Evolutionary conservation across 1,140 invertebrate genomes (phyloP), one percentile per base, ranked within the genome.

Genomic region (Drosophila teissieri): DNA sequence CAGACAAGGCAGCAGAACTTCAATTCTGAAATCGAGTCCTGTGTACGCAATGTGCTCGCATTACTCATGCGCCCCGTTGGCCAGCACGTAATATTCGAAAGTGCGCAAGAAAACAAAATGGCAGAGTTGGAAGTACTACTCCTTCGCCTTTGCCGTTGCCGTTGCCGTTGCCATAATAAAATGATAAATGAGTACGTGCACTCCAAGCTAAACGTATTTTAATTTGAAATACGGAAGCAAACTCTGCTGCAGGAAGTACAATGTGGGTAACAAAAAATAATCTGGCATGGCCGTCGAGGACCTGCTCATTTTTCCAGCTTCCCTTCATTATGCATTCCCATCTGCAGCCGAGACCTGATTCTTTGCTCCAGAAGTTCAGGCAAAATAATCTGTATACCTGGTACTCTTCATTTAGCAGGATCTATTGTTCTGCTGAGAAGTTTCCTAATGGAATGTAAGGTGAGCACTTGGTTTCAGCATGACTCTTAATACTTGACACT

Each of bases 161-260:
- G 14, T 62, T 40, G 36, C 39, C 64, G 42, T 52, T 24, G 49
- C 42, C 62, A 70, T 74, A 78, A 78, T 82, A 78, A 82, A 83
- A 83, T 83, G 80, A 83, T 78, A 80, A 88, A 88, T 73, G 78
- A 58, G 73, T 79, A 75, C 61, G 69, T 75, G 78, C 45, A 54
- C 64, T 58, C 80, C 60, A 56, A 81, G 69, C 61, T 73, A 58
- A 78, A 65, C 70, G 78, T 61, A 69, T 79, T 86, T 86, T 82
- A 76, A 88, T 79, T 82, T 79, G 57, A 60, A 67, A 60, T 60
- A 63, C 40, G 46, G 64, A 62, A 78, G 54, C 63, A 65, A 42
- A 22, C 55, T 45, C 42, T 17, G 44, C 54, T 56, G 44, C 70
- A 74, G 70, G 53, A 55, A 51, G 53, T 15, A 49, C 70, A 42